Percentiles rank a stretch among this genome's conserved stretches.
phyloP scores from a whole-genome alignment of 2,888 invertebrate species.

The Machimus rusticus region DNA sequence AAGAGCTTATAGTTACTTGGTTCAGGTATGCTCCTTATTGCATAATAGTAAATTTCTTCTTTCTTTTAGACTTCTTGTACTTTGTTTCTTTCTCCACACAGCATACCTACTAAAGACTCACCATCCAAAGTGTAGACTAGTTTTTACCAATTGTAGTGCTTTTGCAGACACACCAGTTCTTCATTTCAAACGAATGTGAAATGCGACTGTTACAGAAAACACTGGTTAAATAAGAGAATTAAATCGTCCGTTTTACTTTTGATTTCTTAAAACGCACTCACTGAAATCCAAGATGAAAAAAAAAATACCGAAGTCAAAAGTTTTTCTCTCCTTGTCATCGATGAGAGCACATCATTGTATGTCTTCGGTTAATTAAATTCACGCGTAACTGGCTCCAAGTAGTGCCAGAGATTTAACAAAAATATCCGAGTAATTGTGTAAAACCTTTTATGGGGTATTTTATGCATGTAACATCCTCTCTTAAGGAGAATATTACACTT shows the following conservation, averaged over 20 bases:
- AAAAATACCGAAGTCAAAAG: background rate
- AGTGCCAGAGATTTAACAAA: background rate
- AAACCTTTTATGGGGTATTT: background rate
- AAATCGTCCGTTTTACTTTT: constrained; percentile 5
- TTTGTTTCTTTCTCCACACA: constrained; percentile 4
- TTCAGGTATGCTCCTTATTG: background rate
- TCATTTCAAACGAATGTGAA: constrained; percentile 5
- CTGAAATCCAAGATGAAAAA: background rate
- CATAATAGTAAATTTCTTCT: constrained; percentile 25
- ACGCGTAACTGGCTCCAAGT: background rate
- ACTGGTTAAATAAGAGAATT: constrained; percentile 22
- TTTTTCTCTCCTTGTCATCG: background rate
- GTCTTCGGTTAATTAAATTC: constrained; percentile 1
- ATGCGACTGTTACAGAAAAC: background rate
- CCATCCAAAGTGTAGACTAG: background rate
- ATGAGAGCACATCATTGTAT: background rate
- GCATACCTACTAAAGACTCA: background rate
- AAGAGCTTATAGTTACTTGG: background rate
- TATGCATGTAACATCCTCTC: background rate
- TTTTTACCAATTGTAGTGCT: background rate
- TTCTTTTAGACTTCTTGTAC: background rate
- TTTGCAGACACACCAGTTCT: background rate
- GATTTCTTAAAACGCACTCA: background rate
- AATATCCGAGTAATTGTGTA: background rate
- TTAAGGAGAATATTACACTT: background rate